These are phyloP conservation scores for Copidosoma aretas DNA, from an alignment of 2,888 invertebrate species.

Conservation along the genomic window DNA sequence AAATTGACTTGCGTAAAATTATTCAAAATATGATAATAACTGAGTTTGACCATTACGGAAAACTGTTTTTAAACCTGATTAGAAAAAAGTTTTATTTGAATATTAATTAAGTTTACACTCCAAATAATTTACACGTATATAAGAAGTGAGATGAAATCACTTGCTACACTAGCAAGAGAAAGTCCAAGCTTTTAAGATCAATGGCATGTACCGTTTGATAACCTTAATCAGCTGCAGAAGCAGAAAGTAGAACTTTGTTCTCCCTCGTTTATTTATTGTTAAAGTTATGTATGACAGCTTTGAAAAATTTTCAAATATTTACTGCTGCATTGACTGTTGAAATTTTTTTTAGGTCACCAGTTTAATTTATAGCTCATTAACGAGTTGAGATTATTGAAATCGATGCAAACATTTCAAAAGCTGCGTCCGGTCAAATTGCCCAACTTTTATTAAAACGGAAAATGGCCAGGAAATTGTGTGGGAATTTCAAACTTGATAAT, in stretches of 20 bases:
- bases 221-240: constrained; percentile 40
- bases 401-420: too few relatives aligned
- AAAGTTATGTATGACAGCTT: neutral
- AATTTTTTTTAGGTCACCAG: neutral
- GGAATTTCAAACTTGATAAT: too few relatives aligned
- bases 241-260: constrained; percentile 26
- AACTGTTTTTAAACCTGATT: too few relatives aligned
- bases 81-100: too few relatives aligned
- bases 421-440: too few relatives aligned
- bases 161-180: constrained; percentile 1
- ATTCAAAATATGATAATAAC: too few relatives aligned
- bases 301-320: neutral
- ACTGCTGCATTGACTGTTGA: neutral
- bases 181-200: constrained; percentile 20
- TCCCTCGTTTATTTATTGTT: neutral
- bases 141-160: neutral
- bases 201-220: constrained; percentile 48
- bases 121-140: too few relatives aligned
- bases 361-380: neutral
- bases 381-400: neutral
- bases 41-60: too few relatives aligned
- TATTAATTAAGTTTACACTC: too few relatives aligned
- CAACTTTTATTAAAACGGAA: too few relatives aligned
- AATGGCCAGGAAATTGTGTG: too few relatives aligned
- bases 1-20: too few relatives aligned